Conservation (phyloP, 2,113 vertebrate genomes). For the Lophochroa leadbeateri region DNA sequence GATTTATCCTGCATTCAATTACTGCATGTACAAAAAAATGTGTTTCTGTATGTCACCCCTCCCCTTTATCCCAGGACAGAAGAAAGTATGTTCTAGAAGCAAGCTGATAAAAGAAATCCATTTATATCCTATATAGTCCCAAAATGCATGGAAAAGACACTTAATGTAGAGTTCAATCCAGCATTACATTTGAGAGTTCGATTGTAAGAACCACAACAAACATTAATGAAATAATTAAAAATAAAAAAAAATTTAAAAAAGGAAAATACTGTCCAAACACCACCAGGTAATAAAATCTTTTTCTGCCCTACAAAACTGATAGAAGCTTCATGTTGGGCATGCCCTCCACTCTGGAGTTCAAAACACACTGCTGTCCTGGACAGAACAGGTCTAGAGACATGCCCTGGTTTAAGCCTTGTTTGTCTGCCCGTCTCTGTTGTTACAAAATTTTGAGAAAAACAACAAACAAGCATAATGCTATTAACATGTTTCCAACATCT, state of each 20-base stretch:
- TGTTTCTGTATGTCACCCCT: background rate
- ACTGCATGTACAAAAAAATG: background rate
- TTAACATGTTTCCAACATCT: constrained; percentile 7
- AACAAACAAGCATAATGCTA: constrained; percentile 5
- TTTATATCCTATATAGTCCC: background rate
- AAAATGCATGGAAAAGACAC: background rate
- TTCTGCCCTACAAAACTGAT: background rate
- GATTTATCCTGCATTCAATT: constrained; percentile 20
- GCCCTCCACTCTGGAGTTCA: background rate
- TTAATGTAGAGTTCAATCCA: background rate
- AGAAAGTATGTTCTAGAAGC: background rate
- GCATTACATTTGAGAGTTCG: background rate
- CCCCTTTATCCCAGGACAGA: background rate
- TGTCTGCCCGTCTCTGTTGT: background rate
- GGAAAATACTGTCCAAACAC: background rate
- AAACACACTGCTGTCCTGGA: background rate
- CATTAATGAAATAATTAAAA: background rate
- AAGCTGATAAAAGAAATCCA: background rate
- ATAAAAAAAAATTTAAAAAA: background rate
- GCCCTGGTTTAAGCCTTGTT: background rate
- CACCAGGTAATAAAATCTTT: background rate
- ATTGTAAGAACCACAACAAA: background rate
- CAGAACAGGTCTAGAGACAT: background rate
- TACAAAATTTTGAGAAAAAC: background rate
- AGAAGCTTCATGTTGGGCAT: background rate